A percentile compares a stretch with the other conserved stretches of the same genome.
Conservation (phyloP, 2,888 invertebrate species). For the Schizaphis graminum region DNA sequence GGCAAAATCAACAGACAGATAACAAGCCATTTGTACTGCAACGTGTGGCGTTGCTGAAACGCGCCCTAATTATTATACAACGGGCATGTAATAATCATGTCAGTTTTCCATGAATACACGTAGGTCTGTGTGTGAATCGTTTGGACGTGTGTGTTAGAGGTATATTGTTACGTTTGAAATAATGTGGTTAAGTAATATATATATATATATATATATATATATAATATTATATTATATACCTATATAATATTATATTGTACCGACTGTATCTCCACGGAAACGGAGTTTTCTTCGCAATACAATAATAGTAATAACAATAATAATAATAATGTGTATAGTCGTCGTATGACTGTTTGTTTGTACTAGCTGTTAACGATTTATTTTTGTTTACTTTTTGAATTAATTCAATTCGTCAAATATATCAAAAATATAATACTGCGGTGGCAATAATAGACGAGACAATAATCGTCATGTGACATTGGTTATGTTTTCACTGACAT, state of each 20-base stretch:
- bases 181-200: not conserved
- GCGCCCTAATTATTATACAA: not conserved
- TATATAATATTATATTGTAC: not conserved
- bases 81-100: slow-evolving; percentile 25
- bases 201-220: not conserved
- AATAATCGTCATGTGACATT: not conserved
- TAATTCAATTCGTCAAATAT: not conserved
- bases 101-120: not conserved
- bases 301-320: not conserved
- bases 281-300: slow-evolving; percentile 1
- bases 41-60: not conserved
- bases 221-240: too few species aligned
- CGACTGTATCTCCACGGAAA: not conserved
- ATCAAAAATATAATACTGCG: not conserved
- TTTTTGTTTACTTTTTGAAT: slow-evolving; percentile 5
- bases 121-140: not conserved
- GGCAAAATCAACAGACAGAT: slow-evolving; percentile 46
- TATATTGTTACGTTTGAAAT: not conserved
- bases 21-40: slow-evolving; percentile 8
- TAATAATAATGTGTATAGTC: not conserved
- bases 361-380: not conserved
- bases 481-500: not conserved
- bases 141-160: not conserved
- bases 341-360: not conserved
- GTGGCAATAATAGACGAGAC: not conserved